These are phyloP conservation scores for Xestia xanthographa DNA, from an alignment of 2,888 invertebrate species.

Conservation along the genomic window DNA sequence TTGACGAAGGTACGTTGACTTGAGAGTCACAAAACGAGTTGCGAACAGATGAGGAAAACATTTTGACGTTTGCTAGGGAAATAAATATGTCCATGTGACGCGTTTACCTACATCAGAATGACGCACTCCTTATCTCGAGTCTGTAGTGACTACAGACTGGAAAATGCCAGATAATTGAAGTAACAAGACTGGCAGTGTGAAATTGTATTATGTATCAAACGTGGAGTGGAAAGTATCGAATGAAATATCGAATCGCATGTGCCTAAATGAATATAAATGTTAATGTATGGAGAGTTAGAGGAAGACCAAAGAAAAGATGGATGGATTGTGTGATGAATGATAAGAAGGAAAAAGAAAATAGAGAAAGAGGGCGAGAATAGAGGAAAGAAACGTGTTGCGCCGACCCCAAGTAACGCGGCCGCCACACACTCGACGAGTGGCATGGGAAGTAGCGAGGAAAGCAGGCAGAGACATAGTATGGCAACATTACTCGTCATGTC, in stretches of 20 bases:
- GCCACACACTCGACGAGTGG: too few species aligned
- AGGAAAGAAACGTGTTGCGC: too few species aligned
- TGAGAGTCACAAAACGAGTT: neutral
- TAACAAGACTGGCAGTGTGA: conserved; percentile 12
- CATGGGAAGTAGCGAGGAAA: too few species aligned
- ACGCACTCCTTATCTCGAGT: conserved; percentile 52
- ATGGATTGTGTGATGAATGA: too few species aligned
- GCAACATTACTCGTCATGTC: too few species aligned
- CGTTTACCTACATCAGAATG: conserved; percentile 51
- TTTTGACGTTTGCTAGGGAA: conserved; percentile 31
- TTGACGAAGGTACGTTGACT: conserved; percentile 6
- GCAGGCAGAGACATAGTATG: too few species aligned
- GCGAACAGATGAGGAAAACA: conserved; percentile 38
- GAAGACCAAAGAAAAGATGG: too few species aligned
- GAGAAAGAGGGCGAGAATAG: too few species aligned
- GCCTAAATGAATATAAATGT: too few species aligned
- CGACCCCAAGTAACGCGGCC: too few species aligned
- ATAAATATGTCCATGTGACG: conserved; percentile 51
- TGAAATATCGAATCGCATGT: neutral
- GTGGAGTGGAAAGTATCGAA: conserved; percentile 10
- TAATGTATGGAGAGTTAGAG: too few species aligned
- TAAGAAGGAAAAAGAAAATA: too few species aligned
- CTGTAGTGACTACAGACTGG: conserved; percentile 57
- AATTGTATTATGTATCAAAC: conserved; percentile 9
- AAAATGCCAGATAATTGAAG: conserved; percentile 54